Evolutionary conservation across 1,140 invertebrate species (phyloP), one percentile per base, ranked within the genome.

Genomic region (Subanguina moxae): DNA sequence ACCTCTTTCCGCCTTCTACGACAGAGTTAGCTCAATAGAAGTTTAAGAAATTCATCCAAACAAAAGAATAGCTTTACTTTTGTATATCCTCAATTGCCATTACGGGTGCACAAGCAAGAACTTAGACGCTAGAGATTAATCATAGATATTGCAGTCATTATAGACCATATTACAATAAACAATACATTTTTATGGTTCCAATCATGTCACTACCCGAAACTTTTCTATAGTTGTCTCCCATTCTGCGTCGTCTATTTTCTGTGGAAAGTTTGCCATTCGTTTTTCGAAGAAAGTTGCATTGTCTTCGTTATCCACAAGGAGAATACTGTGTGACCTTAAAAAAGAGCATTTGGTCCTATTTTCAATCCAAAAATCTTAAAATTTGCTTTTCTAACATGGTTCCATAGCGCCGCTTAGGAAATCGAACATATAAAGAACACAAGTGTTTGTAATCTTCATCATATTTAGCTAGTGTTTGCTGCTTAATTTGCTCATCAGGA

Each of bases 271-370:
- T 23, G 28, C 13, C 59, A 76, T 65, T 19, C 75, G 76, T 56
- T 64, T 64, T 27, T 76, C 75, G 23, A 68, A 61, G 19, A 78
- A 74, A 0, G 65, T 68, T 25, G 64, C 76, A 1, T 69, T 67
- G 28, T 74, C 62, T 11, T 75, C 32, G 15, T 64, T 58, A 52
- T 77, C 76, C 7, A 77, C 64, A 1, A 79, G 48, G 15, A 76
- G 21, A 23, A 76, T 67, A 13, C 58, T 72, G 42, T 73, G 70
- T 11, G 76, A 77, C 30, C 76, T 71, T 43, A 58, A 68, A 45
- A 32, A 17, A 70, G 19, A 8, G 11, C 21, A 57, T 30, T 70
- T 43, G 5, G 0, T 43, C 7, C 3, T 42, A 30, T 38, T 25
- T 59, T 17, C 15, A n/a, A 19, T n/a, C 61, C 21, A 19, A 21